Evolutionary conservation across 1,140 invertebrate species (phyloP).

Genomic region (Zaprionus taronus): DNA sequence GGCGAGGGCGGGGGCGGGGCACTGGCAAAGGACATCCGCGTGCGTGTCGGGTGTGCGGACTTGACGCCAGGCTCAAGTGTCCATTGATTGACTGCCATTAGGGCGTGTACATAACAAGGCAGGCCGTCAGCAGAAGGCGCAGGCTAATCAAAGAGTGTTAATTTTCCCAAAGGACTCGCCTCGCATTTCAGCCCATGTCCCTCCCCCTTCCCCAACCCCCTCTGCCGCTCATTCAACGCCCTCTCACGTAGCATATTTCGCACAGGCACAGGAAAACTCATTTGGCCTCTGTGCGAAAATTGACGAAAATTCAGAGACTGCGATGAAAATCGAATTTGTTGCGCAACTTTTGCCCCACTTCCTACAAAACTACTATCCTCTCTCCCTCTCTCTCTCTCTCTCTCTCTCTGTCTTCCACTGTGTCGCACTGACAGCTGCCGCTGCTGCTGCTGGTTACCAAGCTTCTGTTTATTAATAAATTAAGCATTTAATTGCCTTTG

Average conservation of each 20-base stretch:
- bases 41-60: conserved; percentile 8
- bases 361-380: background rate
- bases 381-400: background rate
- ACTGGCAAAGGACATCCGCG: conserved; percentile 42
- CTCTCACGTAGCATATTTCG: conserved; percentile 8
- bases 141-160: conserved; percentile 79
- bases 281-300: conserved; percentile 67
- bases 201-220: no score
- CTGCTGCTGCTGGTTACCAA: conserved; percentile 6
- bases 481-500: conserved; percentile 76
- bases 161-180: conserved; percentile 77
- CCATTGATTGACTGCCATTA: conserved; percentile 80
- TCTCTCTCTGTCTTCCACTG: background rate
- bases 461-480: conserved; percentile 74
- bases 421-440: conserved; percentile 49
- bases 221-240: background rate
- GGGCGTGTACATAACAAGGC: conserved; percentile 79
- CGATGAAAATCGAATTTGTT: conserved; percentile 78
- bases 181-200: conserved; percentile 33
- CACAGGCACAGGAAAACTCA: conserved; percentile 43
- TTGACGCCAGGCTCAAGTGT: conserved; percentile 69
- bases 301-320: conserved; percentile 61
- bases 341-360: conserved; percentile 35
- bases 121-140: conserved; percentile 23
- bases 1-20: background rate